These are phyloP conservation scores for Leptinotarsa undecemlineata DNA, from an alignment of 1,140 invertebrate species.

Conservation along the genomic window DNA sequence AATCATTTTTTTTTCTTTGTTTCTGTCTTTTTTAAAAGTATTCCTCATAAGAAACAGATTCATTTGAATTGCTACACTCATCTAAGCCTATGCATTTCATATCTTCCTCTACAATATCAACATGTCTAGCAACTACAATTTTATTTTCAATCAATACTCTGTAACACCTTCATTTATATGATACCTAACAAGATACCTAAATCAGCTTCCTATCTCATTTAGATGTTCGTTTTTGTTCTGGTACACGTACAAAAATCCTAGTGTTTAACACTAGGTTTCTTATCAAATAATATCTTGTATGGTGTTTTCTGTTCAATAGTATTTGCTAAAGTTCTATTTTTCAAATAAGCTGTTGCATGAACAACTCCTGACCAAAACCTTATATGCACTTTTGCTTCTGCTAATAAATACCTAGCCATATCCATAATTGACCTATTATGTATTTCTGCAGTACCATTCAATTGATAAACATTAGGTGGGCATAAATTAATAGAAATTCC, in stretches of 20 bases:
- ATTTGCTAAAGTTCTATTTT: slow-evolving; percentile 40
- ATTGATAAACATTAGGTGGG: slow-evolving; percentile 48
- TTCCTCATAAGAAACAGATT: no score
- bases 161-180: not conserved
- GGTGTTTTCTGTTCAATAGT: slow-evolving; percentile 14
- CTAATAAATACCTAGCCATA: slow-evolving; percentile 41
- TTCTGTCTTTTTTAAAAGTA: no score
- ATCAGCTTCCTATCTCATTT: not conserved
- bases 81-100: not conserved
- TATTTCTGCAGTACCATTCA: slow-evolving; percentile 54
- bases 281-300: not conserved
- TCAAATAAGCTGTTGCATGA: slow-evolving; percentile 44
- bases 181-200: not conserved
- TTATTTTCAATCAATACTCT: not conserved
- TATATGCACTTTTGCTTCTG: slow-evolving; percentile 43
- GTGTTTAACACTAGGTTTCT: slow-evolving; percentile 27
- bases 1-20: no score
- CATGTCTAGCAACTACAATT: not conserved
- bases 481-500: slow-evolving; percentile 33
- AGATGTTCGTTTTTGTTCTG: not conserved
- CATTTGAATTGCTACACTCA: not conserved
- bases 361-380: slow-evolving; percentile 51
- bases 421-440: slow-evolving; percentile 50
- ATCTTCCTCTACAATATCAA: not conserved
- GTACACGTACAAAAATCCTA: slow-evolving; percentile 30